Conservation (phyloP, 2,888 invertebrate genomes). For the Alcis repandata region DNA sequence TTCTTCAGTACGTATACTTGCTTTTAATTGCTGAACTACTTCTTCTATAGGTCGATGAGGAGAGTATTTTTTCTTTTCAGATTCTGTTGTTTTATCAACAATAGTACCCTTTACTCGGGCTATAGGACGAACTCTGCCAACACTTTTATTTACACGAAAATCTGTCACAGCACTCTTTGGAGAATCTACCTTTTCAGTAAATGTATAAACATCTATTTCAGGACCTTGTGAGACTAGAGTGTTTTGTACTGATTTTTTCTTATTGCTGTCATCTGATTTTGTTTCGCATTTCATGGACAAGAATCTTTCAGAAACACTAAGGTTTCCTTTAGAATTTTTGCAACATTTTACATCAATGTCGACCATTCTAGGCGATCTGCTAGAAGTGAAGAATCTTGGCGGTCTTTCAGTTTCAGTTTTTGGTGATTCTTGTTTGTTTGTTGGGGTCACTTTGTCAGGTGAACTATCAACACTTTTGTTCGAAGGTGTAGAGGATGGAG, state of each 20-base stretch:
- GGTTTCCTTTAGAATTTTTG: slow-evolving; percentile 80
- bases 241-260: slow-evolving; percentile 70
- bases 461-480: slow-evolving; percentile 36
- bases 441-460: slow-evolving; percentile 46
- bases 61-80: slow-evolving; percentile 80
- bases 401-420: slow-evolving; percentile 78
- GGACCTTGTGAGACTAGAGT: slow-evolving; percentile 76
- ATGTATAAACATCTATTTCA: slow-evolving; percentile 82
- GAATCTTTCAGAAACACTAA: slow-evolving; percentile 79
- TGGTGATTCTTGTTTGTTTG: slow-evolving; percentile 61
- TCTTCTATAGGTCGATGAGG: slow-evolving; percentile 82
- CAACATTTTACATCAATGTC: slow-evolving; percentile 82
- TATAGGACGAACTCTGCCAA: slow-evolving; percentile 81
- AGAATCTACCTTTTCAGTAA: slow-evolving; percentile 82
- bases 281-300: slow-evolving; percentile 75
- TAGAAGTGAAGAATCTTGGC: slow-evolving; percentile 81
- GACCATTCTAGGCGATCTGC: slow-evolving; percentile 75
- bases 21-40: slow-evolving; percentile 80
- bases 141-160: slow-evolving; percentile 74
- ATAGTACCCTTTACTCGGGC: slow-evolving; percentile 83
- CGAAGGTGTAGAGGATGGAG: slow-evolving; percentile 36
- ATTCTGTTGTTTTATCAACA: slow-evolving; percentile 78
- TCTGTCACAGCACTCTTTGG: slow-evolving; percentile 81
- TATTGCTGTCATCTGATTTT: slow-evolving; percentile 68
- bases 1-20: slow-evolving; percentile 77